A percentile compares a stretch with the other conserved stretches of the same genome.
These are phyloP conservation scores for Chunga burmeisteri DNA, from an alignment of 2,113 vertebrate species.

Conservation along the genomic window DNA sequence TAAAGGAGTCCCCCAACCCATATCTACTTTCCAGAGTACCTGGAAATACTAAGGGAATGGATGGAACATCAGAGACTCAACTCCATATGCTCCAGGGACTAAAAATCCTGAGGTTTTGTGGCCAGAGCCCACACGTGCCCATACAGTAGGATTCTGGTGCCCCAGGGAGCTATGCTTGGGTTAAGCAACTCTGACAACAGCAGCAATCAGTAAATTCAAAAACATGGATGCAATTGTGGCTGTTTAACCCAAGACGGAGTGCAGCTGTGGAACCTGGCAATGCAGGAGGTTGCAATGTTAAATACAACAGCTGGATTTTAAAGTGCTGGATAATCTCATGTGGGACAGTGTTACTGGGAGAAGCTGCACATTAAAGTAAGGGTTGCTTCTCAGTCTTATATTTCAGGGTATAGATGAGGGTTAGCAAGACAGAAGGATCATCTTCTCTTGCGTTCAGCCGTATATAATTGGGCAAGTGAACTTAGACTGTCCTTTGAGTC, in stretches of 20 bases:
- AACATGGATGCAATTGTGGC: not conserved
- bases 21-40: not conserved
- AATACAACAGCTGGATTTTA: not conserved
- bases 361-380: not conserved
- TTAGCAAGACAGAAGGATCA: not conserved
- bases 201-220: not conserved
- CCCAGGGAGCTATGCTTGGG: not conserved
- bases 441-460: not conserved
- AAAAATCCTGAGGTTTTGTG: not conserved
- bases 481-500: not conserved
- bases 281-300: not conserved
- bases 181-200: not conserved
- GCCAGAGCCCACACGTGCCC: not conserved
- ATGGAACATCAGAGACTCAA: not conserved
- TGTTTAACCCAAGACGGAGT: not conserved
- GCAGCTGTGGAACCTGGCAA: not conserved
- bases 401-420: not conserved
- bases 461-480: not conserved
- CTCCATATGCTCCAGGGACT: not conserved
- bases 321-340: not conserved
- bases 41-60: not conserved
- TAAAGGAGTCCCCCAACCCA: not conserved
- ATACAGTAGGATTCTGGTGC: not conserved
- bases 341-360: not conserved
- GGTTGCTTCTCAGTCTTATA: not conserved